Evolutionary conservation across 2,113 vertebrate genomes (phyloP).

Genomic region (Reinhardtius hippoglossoides): DNA sequence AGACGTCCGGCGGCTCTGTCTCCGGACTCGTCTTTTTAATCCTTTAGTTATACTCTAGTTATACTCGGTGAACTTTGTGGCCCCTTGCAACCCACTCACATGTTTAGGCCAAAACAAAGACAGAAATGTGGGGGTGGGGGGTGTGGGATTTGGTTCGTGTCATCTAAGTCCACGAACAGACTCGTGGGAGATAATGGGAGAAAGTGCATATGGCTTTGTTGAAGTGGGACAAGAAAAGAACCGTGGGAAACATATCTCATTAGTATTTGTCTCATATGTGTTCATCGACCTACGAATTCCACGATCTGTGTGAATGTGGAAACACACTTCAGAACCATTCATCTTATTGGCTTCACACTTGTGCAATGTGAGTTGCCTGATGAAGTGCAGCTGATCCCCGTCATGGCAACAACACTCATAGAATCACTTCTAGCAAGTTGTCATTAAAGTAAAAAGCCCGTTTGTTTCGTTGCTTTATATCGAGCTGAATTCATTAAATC

Average conservation of each 20-base stretch:
- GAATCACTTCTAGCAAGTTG: no score
- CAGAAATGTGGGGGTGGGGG: conserved; percentile 15
- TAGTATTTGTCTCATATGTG: background rate
- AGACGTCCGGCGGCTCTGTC: background rate
- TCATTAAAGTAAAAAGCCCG: no score
- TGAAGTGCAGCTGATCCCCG: no score
- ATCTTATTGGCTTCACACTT: no score
- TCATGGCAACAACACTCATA: no score
- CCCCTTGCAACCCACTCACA: conserved; percentile 60
- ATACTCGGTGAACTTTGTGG: conserved; percentile 20
- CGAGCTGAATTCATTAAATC: no score
- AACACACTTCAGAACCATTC: no score
- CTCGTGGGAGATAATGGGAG: conserved; percentile 25
- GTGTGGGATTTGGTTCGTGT: conserved; percentile 37
- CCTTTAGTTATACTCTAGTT: conserved; percentile 12
- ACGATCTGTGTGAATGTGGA: no score
- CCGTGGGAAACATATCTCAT: no score
- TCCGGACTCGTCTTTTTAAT: background rate
- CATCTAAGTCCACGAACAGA: conserved; percentile 28
- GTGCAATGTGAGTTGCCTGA: no score
- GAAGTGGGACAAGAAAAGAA: no score
- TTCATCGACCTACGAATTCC: background rate
- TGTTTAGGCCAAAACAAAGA: conserved; percentile 45
- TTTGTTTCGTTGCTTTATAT: no score
- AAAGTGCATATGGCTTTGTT: background rate